These are phyloP conservation scores for Morphnarchus princeps DNA, from an alignment of 2,113 vertebrate genomes.

Conservation along the genomic window DNA sequence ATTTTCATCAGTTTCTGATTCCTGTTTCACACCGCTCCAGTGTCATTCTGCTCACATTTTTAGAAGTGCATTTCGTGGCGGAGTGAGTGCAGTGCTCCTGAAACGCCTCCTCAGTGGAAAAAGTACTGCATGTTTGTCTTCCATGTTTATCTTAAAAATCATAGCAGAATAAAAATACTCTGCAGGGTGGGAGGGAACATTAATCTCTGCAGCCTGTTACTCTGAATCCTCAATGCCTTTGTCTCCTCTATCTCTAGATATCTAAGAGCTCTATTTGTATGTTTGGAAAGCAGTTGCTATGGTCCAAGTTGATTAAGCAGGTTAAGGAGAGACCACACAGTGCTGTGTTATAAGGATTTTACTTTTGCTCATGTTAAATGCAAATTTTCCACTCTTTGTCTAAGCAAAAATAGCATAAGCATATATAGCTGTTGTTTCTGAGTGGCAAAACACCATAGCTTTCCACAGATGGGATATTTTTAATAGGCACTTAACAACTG, in stretches of 20 bases:
- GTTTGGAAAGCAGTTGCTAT: conserved; percentile 6
- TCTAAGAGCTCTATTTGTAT: not conserved
- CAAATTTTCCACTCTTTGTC: not conserved
- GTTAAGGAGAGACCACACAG: not conserved
- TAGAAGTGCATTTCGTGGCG: not conserved
- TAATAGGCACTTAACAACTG: not conserved
- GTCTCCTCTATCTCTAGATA: not conserved
- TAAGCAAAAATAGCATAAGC: not conserved
- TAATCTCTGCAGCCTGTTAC: not conserved
- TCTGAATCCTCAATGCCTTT: not conserved
- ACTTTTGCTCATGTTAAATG: not conserved
- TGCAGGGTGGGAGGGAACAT: not conserved
- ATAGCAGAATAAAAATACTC: not conserved
- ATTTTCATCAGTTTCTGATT: not conserved
- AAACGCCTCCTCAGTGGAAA: not conserved
- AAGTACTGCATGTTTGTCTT: not conserved
- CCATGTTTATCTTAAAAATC: conserved; percentile 5
- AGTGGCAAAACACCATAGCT: not conserved
- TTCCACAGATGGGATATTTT: not conserved
- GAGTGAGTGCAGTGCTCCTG: not conserved
- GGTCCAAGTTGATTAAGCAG: not conserved
- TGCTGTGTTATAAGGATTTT: not conserved
- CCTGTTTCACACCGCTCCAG: not conserved
- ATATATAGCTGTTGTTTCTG: not conserved
- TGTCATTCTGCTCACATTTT: not conserved